Base-by-base conservation (phyloP, 2,888 invertebrate species). In the Yponomeuta cagnagella region DNA sequence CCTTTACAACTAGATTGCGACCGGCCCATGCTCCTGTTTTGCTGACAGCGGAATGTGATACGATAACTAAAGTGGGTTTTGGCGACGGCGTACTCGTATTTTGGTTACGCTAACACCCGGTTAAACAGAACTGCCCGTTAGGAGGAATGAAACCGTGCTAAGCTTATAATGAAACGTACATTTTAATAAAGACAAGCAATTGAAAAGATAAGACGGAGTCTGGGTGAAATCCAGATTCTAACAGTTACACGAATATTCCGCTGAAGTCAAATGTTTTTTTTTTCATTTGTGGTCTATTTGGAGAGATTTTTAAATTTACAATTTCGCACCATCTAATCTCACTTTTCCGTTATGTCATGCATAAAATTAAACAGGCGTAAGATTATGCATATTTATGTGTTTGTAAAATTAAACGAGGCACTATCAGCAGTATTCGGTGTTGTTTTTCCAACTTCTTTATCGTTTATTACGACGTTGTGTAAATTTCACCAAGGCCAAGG, bases 51-150 rank as follows among this genome's bases (percentile, higher is more conserved):
- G 88, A 84, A 87, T 88, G 88, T 86, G 86, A 89, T 88, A 85
- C 86, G 86, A 89, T 88, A 85, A 83, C 87, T 86, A 86, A 82
- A 88, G 84, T 89, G 82, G 86, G 86, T 85, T 88, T 86, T 82
- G 82, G 82, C 83, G 80, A 79, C 79, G 77, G 77, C 77, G 79
- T 77, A 78, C 77, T 80, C 79, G 82, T 83, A 83, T 83, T 86
- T 87, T 80, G 80, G 82, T 80, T 80, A 77, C 80, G 82, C 86
- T 86, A 86, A 85, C 79, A 77, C 78, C 74, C 77, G 76, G 78
- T 81, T 80, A 80, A 80, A 81, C 77, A 79, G 73, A 80, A 80
- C 77, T 78, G 78, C 77, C 77, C 76, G 79, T 79, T 79, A 79
- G 70, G 23, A 70, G 74, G 76, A 77, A 73, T 72, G 75, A 74